Evolutionary conservation across 2,888 invertebrate genomes (phyloP).

Genomic region (Reticulitermes lucifugus): DNA sequence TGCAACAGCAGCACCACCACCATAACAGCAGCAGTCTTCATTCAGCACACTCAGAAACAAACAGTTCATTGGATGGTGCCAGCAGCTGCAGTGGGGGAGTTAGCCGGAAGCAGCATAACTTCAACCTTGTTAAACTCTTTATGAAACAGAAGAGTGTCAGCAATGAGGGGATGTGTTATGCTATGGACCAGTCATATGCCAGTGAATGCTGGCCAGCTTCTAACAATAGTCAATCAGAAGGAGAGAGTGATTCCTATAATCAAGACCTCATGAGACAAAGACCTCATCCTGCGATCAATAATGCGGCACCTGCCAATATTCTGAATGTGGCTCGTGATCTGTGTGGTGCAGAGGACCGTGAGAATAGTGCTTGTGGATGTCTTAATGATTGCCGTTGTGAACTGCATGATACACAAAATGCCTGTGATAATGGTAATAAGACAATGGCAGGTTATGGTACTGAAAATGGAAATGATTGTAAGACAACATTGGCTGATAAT

Average conservation of each 20-base stretch:
- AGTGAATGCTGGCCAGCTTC: constrained; percentile 78
- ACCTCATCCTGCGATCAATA: neutral
- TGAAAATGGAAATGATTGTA: constrained; percentile 22
- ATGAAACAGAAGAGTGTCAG: constrained; percentile 91
- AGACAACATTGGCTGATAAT: constrained; percentile 14
- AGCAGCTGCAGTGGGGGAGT: constrained; percentile 61
- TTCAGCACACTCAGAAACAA: constrained; percentile 53
- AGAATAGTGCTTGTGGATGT: constrained; percentile 20
- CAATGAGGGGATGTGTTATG: constrained; percentile 77
- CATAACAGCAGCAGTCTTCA: constrained; percentile 49
- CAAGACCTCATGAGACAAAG: constrained; percentile 38
- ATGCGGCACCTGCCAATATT: neutral
- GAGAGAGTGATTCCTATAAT: constrained; percentile 56
- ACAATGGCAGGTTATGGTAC: constrained; percentile 57
- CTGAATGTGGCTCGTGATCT: neutral
- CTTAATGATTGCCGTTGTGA: constrained; percentile 34
- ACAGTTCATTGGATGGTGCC: constrained; percentile 49
- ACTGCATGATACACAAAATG: constrained; percentile 63
- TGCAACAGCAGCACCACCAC: constrained; percentile 61
- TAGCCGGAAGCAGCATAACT: constrained; percentile 53
- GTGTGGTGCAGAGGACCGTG: neutral
- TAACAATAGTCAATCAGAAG: constrained; percentile 55
- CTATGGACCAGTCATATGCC: constrained; percentile 81
- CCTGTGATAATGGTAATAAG: constrained; percentile 65
- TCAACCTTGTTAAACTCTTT: constrained; percentile 81